These are phyloP conservation scores for Hypomesus transpacificus DNA, from an alignment of 2,113 vertebrate genomes.

Conservation along the genomic window DNA sequence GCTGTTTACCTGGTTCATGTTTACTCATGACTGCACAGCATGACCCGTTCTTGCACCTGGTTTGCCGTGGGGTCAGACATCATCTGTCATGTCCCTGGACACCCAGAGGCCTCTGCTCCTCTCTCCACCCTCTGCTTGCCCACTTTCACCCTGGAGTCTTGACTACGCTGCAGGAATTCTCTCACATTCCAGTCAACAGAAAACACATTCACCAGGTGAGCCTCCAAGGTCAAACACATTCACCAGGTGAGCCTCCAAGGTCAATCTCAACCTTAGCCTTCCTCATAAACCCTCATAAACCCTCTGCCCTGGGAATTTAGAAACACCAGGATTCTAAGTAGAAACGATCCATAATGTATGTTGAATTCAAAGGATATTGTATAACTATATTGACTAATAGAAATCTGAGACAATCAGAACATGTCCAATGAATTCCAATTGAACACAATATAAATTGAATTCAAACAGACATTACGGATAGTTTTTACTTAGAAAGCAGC, in stretches of 20 bases:
- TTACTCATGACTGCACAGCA: conserved; percentile 19
- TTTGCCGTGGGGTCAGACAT: conserved; percentile 36
- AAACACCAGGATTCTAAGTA: too few species aligned
- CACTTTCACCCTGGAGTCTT: conserved; percentile 35
- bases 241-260: conserved; percentile 42
- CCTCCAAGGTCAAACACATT: conserved; percentile 40
- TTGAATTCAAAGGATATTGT: too few species aligned
- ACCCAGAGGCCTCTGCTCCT: conserved; percentile 41
- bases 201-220: conserved; percentile 39
- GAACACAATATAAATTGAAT: too few species aligned
- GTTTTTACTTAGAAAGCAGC: too few species aligned
- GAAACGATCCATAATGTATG: too few species aligned
- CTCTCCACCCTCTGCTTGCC: conserved; percentile 25
- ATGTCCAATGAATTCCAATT: too few species aligned
- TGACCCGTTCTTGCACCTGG: conserved; percentile 44
- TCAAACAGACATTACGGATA: too few species aligned
- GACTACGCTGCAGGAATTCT: conserved; percentile 32
- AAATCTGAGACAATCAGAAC: too few species aligned
- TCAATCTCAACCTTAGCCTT: neutral
- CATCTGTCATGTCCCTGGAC: conserved; percentile 27
- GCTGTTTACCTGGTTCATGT: conserved; percentile 23
- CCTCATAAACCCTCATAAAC: too few species aligned
- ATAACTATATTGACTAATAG: too few species aligned
- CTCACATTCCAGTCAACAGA: conserved; percentile 53
- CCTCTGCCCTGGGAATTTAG: too few species aligned